Conservation (phyloP, 2,797 vertebrate species). For the Pelobates cultripes region DNA sequence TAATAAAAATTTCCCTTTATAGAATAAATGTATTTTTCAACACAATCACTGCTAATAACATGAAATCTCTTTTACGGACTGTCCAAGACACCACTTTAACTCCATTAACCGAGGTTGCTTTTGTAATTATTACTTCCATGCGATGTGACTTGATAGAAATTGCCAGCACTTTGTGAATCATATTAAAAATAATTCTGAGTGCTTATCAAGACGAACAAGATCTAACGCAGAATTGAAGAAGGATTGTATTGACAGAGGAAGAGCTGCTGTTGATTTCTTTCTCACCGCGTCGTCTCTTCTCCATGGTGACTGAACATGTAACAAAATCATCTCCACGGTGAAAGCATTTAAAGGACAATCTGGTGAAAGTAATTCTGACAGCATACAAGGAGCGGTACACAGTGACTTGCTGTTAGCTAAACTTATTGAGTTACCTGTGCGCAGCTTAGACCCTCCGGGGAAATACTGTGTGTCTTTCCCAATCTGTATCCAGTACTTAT, state of each 20-base stretch:
- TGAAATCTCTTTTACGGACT: too few relatives aligned
- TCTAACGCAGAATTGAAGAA: background rate
- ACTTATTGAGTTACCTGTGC: conserved; percentile 36
- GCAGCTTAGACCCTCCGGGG: conserved; percentile 3
- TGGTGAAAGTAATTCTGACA: conserved; percentile 31
- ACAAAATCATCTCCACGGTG: conserved; percentile 11
- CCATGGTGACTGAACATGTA: conserved; percentile 4
- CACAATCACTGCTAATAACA: too few relatives aligned
- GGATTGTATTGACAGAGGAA: background rate
- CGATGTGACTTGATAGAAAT: too few relatives aligned
- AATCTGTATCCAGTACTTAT: conserved; percentile 20
- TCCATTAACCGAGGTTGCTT: too few relatives aligned
- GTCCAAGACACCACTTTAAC: too few relatives aligned
- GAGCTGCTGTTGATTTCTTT: background rate
- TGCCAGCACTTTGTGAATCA: too few relatives aligned
- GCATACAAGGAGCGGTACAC: conserved; percentile 29
- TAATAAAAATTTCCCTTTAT: too few relatives aligned
- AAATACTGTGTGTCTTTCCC: conserved; percentile 10
- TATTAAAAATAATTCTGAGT: too few relatives aligned
- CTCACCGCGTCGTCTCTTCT: background rate
- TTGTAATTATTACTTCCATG: too few relatives aligned
- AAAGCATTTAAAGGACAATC: background rate
- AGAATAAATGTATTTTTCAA: too few relatives aligned
- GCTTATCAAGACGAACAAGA: background rate
- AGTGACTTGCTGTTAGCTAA: conserved; percentile 29